Evolutionary conservation across 2,113 vertebrate species (phyloP).

Genomic region (Eurystomus gularis): DNA sequence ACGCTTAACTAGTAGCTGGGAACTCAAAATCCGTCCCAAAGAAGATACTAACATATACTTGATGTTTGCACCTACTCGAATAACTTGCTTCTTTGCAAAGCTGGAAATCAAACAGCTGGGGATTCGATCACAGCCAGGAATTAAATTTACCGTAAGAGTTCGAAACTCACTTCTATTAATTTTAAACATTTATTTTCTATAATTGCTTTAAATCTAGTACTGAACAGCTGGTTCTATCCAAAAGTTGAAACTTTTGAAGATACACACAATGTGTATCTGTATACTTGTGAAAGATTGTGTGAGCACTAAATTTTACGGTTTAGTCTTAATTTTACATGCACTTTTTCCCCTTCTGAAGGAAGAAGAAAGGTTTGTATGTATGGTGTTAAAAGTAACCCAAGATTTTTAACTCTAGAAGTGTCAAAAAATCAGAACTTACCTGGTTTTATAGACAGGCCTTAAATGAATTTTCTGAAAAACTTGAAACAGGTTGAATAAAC

Average conservation of each 20-base stretch:
- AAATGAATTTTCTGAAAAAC: not conserved
- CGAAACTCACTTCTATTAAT: not conserved
- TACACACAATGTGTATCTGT: rapidly evolving
- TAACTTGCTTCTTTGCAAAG: slow-evolving; percentile 92
- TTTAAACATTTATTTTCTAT: not conserved
- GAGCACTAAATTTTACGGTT: not conserved
- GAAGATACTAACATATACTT: slow-evolving; percentile 87
- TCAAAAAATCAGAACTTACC: not conserved
- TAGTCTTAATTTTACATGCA: not conserved
- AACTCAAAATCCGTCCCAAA: slow-evolving; percentile 87
- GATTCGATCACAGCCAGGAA: slow-evolving; percentile 81
- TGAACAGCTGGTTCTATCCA: not conserved
- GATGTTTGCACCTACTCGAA: slow-evolving; percentile 89
- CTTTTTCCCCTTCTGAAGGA: not conserved
- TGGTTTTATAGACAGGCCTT: not conserved
- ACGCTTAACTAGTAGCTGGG: slow-evolving; percentile 83
- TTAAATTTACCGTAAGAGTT: slow-evolving; percentile 92
- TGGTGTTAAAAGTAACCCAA: not conserved
- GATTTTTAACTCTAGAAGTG: not conserved
- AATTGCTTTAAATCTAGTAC: not conserved
- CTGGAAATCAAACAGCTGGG: slow-evolving; percentile 95
- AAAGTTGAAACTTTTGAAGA: not conserved
- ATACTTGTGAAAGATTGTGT: not conserved
- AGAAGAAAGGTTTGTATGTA: not conserved
- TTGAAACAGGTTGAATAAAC: not conserved